Conservation (phyloP, 2,888 invertebrate genomes). For the Erannis defoliaria region DNA sequence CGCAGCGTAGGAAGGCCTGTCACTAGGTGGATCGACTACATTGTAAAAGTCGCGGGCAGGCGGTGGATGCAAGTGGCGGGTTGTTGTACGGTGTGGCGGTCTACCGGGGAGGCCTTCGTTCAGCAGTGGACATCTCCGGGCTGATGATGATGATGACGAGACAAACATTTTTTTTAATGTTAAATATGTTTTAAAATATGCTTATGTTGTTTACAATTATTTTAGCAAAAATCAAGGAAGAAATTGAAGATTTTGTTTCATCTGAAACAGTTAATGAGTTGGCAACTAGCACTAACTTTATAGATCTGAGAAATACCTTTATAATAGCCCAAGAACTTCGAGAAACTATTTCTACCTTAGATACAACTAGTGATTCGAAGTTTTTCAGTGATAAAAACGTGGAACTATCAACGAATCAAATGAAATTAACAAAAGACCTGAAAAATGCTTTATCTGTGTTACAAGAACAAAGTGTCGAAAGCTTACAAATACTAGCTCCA, state of each 20-base stretch:
- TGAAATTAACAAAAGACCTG: conserved; percentile 48
- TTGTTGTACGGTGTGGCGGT: too few species aligned
- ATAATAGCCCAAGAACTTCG: conserved; percentile 57
- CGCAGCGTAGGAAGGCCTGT: too few species aligned
- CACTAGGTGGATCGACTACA: too few species aligned
- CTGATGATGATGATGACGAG: too few species aligned
- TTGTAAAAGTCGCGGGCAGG: too few species aligned
- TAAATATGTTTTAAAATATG: too few species aligned
- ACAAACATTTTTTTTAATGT: too few species aligned
- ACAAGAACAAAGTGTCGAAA: conserved; percentile 45
- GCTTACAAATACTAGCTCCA: conserved; percentile 40
- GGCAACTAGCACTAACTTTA: conserved; percentile 43
- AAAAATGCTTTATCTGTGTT: conserved; percentile 48
- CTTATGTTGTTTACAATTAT: conserved; percentile 3
- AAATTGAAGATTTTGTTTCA: conserved; percentile 60
- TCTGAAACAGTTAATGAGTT: conserved; percentile 52
- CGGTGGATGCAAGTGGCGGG: too few species aligned
- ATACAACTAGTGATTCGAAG: conserved; percentile 21
- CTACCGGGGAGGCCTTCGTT: too few species aligned
- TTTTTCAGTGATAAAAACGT: conserved; percentile 36
- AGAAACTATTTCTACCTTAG: conserved; percentile 47
- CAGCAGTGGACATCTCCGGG: too few species aligned
- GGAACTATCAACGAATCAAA: conserved; percentile 43
- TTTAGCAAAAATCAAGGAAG: conserved; percentile 56
- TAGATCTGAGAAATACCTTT: conserved; percentile 53